Evolutionary conservation across 2,888 invertebrate species (phyloP).

Genomic region (Frankliniella intonsa): DNA sequence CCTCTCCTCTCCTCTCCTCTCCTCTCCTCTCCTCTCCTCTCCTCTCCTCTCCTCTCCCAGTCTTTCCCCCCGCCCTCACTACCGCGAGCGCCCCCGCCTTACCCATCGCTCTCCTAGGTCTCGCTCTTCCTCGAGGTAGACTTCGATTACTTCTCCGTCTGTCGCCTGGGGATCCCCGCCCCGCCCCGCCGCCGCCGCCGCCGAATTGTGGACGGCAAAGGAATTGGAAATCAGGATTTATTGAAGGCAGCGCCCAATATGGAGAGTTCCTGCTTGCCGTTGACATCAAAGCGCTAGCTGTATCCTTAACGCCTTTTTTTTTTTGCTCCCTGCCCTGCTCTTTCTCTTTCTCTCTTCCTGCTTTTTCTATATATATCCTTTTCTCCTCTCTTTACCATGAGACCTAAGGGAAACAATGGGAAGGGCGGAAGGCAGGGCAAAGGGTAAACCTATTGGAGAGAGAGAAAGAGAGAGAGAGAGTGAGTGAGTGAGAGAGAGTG

Average conservation of each 20-base stretch:
- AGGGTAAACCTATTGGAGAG: too few relatives aligned
- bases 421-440: too few relatives aligned
- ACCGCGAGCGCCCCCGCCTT: neutral
- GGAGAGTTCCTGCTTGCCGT: slow-evolving; percentile 18
- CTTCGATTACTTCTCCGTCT: slow-evolving; percentile 41
- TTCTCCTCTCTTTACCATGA: neutral
- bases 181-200: neutral
- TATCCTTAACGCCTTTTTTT: neutral
- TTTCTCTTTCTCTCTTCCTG: neutral
- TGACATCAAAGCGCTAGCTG: slow-evolving; percentile 17
- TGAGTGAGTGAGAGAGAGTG: too few relatives aligned
- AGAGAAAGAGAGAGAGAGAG: too few relatives aligned
- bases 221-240: slow-evolving; percentile 27
- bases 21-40: neutral
- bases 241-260: slow-evolving; percentile 19
- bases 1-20: neutral
- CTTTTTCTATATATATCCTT: neutral
- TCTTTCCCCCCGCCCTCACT: too few relatives aligned
- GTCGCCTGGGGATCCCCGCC: slow-evolving; percentile 1
- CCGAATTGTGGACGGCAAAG: slow-evolving; percentile 22
- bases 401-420: too few relatives aligned
- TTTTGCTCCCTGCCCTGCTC: neutral
- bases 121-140: slow-evolving; percentile 39
- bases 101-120: neutral
- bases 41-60: neutral